phyloP scores from a whole-genome alignment of 2,888 invertebrate species.

The Gortyna flavago region DNA sequence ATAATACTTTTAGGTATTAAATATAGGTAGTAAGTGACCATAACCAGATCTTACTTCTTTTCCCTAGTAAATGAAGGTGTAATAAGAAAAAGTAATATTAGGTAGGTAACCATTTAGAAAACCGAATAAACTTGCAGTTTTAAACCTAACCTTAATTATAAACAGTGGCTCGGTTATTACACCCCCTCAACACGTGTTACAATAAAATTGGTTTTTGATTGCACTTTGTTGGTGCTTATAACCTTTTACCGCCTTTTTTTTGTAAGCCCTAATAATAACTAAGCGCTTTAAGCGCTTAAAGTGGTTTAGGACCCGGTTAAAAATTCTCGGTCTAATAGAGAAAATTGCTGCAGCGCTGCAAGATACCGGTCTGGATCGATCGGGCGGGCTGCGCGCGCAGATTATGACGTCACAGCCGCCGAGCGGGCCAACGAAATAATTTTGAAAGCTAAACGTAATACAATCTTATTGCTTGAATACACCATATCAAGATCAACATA shows the following conservation, averaged over 20 bases:
- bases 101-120: neutral
- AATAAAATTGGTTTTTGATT: constrained; percentile 67
- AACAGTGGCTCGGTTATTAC: constrained; percentile 38
- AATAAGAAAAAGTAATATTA: neutral
- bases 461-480: constrained; percentile 66
- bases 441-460: constrained; percentile 75
- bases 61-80: neutral
- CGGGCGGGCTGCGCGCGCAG: constrained; percentile 84
- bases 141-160: constrained; percentile 29
- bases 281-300: constrained; percentile 78
- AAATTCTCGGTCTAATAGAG: constrained; percentile 63
- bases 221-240: constrained; percentile 65
- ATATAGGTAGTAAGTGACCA: neutral
- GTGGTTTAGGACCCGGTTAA: constrained; percentile 64
- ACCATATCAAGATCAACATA: constrained; percentile 62
- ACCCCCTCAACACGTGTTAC: constrained; percentile 43
- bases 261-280: constrained; percentile 59
- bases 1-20: constrained; percentile 2
- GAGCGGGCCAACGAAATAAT: constrained; percentile 79
- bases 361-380: constrained; percentile 83
- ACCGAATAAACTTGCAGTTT: constrained; percentile 19
- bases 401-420: constrained; percentile 85
- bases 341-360: constrained; percentile 81
- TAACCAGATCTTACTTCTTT: neutral
- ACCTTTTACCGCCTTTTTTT: constrained; percentile 69